These are phyloP conservation scores for Ceratina japonica DNA, from an alignment of 1,140 invertebrate genomes.

Conservation along the genomic window DNA sequence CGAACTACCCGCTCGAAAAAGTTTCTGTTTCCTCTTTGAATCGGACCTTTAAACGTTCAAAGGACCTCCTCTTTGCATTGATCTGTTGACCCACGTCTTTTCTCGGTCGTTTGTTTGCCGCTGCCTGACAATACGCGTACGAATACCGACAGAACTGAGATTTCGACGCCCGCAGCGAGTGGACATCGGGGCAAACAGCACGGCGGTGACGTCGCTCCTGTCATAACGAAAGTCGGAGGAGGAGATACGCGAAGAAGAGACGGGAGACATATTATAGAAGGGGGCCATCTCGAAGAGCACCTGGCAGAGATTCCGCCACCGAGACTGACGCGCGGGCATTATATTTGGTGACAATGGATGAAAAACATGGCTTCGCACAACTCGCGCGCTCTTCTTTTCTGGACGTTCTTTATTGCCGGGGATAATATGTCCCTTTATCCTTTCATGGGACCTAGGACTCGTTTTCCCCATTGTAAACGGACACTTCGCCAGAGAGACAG, in stretches of 20 bases:
- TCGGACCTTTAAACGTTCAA: neutral
- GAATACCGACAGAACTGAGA: slow-evolving; percentile 40
- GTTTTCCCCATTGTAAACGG: slow-evolving; percentile 64
- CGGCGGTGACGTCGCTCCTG: neutral
- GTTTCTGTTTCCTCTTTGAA: slow-evolving; percentile 22
- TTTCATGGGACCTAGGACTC: slow-evolving; percentile 65
- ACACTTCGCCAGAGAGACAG: slow-evolving; percentile 62
- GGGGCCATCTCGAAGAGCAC: slow-evolving; percentile 48
- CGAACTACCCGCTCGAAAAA: neutral
- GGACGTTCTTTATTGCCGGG: slow-evolving; percentile 60
- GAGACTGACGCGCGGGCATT: slow-evolving; percentile 61
- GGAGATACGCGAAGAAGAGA: neutral
- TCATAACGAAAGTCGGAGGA: neutral
- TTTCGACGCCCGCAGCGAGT: slow-evolving; percentile 50
- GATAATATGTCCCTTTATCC: slow-evolving; percentile 71
- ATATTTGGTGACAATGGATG: slow-evolving; percentile 70
- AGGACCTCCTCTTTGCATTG: slow-evolving; percentile 27
- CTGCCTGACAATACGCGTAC: slow-evolving; percentile 54
- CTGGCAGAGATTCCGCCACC: slow-evolving; percentile 65
- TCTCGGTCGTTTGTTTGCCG: slow-evolving; percentile 62
- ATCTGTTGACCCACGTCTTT: slow-evolving; percentile 49
- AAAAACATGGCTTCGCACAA: slow-evolving; percentile 71
- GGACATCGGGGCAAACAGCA: neutral
- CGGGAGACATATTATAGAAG: neutral
- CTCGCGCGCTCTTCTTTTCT: slow-evolving; percentile 67